Conservation (phyloP, 2,113 vertebrate genomes). For the Cygnus buccinator region DNA sequence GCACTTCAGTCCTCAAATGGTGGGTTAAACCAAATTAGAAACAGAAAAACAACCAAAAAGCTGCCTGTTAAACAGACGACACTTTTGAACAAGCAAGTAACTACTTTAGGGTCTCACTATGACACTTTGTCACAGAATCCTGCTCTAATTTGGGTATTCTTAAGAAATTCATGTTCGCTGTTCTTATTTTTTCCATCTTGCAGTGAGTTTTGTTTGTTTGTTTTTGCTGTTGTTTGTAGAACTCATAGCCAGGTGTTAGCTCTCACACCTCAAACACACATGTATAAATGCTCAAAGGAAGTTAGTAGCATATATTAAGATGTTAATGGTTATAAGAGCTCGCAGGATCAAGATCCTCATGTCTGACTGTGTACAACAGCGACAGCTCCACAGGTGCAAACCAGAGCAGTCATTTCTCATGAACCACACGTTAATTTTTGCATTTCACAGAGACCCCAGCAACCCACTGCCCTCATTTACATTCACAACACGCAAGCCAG, state of each 20-base stretch:
- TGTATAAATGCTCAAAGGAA: background rate
- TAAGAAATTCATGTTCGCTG: background rate
- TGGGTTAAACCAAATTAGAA: background rate
- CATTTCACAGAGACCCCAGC: background rate
- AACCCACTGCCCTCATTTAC: background rate
- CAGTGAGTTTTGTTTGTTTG: background rate
- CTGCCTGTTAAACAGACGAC: background rate
- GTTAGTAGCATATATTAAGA: background rate
- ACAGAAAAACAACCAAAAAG: background rate
- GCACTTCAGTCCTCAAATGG: background rate
- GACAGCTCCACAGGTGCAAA: background rate
- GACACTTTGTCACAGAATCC: background rate
- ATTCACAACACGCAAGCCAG: background rate
- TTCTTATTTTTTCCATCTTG: background rate
- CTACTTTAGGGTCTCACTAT: background rate
- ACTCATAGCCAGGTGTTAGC: background rate
- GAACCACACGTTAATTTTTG: background rate
- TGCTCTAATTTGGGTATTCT: background rate
- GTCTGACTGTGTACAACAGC: background rate
- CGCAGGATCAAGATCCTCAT: background rate
- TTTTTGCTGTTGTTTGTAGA: background rate
- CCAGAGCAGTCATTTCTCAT: background rate
- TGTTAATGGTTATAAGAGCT: fast-evolving
- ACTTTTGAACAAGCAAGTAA: background rate
- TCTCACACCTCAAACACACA: background rate